Percentiles rank a stretch among this genome's conserved stretches.
Evolutionary conservation across 2,113 vertebrate genomes (phyloP).

Genomic region (Dissostichus mawsoni): DNA sequence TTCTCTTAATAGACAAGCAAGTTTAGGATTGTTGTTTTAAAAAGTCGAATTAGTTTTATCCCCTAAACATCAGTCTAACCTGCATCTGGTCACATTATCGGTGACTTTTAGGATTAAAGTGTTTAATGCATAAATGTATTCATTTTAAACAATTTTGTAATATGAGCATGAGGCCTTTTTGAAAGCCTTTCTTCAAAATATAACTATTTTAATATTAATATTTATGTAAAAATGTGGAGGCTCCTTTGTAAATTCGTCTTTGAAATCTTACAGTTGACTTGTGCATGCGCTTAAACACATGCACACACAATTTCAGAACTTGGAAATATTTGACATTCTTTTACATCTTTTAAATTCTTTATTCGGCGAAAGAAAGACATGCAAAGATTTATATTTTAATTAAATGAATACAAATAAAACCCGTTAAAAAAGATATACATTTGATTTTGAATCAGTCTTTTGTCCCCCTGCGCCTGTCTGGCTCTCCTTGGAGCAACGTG

Average conservation of each 20-base stretch:
- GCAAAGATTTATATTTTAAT: fast-evolving
- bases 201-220: background rate
- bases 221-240: background rate
- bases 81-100: background rate
- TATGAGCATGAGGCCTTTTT: slow-evolving; percentile 52
- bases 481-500: slow-evolving; percentile 81
- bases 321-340: background rate
- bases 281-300: slow-evolving; percentile 2
- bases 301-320: slow-evolving; percentile 1
- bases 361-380: background rate
- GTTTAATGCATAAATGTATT: background rate
- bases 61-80: slow-evolving; percentile 9
- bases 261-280: slow-evolving; percentile 17
- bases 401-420: background rate
- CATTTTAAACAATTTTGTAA: background rate
- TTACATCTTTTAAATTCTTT: background rate
- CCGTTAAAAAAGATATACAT: background rate
- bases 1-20: background rate
- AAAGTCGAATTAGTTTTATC: slow-evolving; percentile 28
- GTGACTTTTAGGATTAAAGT: slow-evolving; percentile 38
- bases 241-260: background rate
- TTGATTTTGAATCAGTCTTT: slow-evolving; percentile 5
- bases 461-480: slow-evolving; percentile 83
- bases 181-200: slow-evolving; percentile 15
- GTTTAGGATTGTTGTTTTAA: background rate